Conservation (phyloP, 1,140 invertebrate genomes). For the Neodiprion lecontei region DNA sequence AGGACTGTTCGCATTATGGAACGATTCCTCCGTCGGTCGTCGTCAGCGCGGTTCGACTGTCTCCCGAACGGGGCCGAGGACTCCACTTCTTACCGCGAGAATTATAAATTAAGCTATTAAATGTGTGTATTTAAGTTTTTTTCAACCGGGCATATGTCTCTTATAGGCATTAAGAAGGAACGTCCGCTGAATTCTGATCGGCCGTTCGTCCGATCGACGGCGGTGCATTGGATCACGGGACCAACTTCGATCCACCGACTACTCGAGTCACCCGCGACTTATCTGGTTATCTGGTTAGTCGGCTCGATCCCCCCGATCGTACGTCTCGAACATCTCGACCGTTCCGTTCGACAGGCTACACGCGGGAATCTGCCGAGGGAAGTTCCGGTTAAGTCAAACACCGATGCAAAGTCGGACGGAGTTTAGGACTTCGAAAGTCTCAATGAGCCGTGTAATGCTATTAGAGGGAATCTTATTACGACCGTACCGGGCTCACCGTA, state of each 20-base stretch:
- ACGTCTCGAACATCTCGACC: neutral
- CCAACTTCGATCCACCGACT: neutral
- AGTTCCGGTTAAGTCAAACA: conserved; percentile 31
- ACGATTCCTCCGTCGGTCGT: conserved; percentile 28
- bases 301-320: neutral
- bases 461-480: conserved; percentile 62
- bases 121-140: conserved; percentile 41
- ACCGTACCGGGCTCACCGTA: conserved; percentile 26
- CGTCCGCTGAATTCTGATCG: conserved; percentile 28
- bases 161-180: conserved; percentile 27
- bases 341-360: neutral
- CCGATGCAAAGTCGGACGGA: conserved; percentile 36
- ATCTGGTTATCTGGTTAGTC: conserved; percentile 2
- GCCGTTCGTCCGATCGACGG: too few relatives aligned
- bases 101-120: conserved; percentile 60
- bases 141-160: conserved; percentile 26
- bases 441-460: conserved; percentile 64
- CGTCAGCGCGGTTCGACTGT: conserved; percentile 41
- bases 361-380: conserved; percentile 38
- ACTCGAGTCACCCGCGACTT: neutral
- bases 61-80: conserved; percentile 10
- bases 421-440: conserved; percentile 57
- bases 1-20: conserved; percentile 10
- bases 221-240: neutral
- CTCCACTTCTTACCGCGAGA: conserved; percentile 37